phyloP scores from a whole-genome alignment of 1,140 invertebrate species.

The Hyles vespertilio region DNA sequence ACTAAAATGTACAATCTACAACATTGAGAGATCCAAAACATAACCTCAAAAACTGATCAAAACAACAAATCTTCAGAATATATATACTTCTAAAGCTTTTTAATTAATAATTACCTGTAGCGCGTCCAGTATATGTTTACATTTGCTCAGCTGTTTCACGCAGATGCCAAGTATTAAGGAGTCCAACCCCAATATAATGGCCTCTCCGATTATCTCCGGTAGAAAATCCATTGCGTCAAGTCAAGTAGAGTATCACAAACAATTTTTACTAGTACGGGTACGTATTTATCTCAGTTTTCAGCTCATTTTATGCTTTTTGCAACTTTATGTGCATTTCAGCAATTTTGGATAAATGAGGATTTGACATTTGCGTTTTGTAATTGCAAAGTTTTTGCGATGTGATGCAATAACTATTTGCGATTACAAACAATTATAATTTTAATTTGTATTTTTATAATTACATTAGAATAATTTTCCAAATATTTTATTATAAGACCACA shows the following conservation, averaged over 20 bases:
- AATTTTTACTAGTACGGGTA: conserved; percentile 1
- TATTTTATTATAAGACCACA: no score
- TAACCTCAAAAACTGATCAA: no score
- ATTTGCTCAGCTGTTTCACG: conserved; percentile 82
- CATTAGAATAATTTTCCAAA: no score
- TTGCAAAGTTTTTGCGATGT: no score
- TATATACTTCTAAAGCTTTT: conserved; percentile 5
- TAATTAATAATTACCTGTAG: conserved; percentile 77
- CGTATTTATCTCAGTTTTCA: neutral
- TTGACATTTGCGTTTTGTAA: conserved; percentile 13
- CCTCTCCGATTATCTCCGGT: conserved; percentile 76
- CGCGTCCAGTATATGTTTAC: conserved; percentile 79
- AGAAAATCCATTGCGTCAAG: conserved; percentile 59
- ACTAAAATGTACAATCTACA: no score
- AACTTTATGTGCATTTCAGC: neutral
- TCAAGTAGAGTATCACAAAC: neutral
- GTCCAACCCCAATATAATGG: conserved; percentile 83
- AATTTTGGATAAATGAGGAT: neutral
- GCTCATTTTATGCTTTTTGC: neutral
- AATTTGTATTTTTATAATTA: no score
- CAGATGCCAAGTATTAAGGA: conserved; percentile 82
- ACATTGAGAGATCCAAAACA: no score
- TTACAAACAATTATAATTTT: no score
- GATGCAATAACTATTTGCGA: no score
- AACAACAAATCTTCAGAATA: no score